Conservation (phyloP, 2,113 vertebrate species). For the Barbus barbus region DNA sequence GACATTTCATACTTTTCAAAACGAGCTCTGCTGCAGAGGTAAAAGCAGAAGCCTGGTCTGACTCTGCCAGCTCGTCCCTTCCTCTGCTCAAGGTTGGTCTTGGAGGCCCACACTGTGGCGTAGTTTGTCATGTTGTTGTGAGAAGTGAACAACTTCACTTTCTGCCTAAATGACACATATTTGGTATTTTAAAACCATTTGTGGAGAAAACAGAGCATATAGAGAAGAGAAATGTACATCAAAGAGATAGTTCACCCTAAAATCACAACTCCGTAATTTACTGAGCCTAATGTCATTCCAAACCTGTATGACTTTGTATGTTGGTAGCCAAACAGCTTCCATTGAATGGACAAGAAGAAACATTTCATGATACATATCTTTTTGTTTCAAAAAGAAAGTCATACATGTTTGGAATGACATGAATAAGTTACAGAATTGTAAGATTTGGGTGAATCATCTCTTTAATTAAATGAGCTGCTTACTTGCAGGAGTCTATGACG, state of each 20-base stretch:
- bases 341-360: too few species aligned
- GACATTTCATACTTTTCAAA: conserved; percentile 78
- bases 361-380: too few species aligned
- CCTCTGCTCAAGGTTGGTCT: conserved; percentile 95
- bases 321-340: neutral
- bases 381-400: neutral
- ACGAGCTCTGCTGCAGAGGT: conserved; percentile 89
- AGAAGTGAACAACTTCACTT: conserved; percentile 95
- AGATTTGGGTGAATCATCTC: neutral
- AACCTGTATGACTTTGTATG: neutral
- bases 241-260: neutral
- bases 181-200: too few species aligned
- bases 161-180: conserved; percentile 78
- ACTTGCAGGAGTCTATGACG: conserved; percentile 99
- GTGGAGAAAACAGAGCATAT: neutral
- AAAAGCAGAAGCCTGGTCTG: conserved; percentile 90
- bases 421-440: neutral
- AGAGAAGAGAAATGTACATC: neutral
- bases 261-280: neutral
- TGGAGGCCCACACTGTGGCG: conserved; percentile 96
- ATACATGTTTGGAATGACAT: neutral
- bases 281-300: neutral
- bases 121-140: conserved; percentile 99
- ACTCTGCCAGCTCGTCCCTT: conserved; percentile 91
- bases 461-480: too few species aligned